Percentiles rank a stretch among this genome's conserved stretches.
Evolutionary conservation across 2,888 invertebrate genomes (phyloP).

Genomic region (Muschampia plurimacula): DNA sequence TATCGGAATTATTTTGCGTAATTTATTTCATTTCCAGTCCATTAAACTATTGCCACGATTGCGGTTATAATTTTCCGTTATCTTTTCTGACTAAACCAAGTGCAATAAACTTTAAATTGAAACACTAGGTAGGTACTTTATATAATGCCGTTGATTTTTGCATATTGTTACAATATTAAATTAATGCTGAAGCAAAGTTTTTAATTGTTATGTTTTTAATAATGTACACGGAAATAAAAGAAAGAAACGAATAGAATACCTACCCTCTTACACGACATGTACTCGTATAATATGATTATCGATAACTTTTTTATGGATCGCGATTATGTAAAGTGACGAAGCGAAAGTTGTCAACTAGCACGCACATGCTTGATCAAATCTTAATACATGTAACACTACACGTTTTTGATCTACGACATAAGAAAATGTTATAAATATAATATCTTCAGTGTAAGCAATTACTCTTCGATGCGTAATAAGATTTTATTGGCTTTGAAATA

Average conservation of each 20-base stretch:
- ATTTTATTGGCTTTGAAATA: background rate
- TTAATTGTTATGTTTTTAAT: too few relatives aligned
- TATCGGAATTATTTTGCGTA: background rate
- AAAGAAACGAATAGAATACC: background rate
- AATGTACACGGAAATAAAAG: background rate
- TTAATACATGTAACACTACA: background rate
- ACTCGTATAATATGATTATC: background rate
- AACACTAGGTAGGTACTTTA: background rate
- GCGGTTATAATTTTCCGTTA: slow-evolving; percentile 13
- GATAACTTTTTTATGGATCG: background rate
- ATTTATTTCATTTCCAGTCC: slow-evolving; percentile 8
- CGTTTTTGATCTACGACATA: background rate
- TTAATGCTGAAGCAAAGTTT: too few relatives aligned
- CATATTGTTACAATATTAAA: too few relatives aligned
- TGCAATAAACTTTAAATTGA: slow-evolving; percentile 4
- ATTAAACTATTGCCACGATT: slow-evolving; percentile 2
- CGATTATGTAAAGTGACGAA: background rate
- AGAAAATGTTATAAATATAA: background rate
- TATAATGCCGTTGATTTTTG: too few relatives aligned
- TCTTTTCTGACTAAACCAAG: background rate
- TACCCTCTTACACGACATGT: background rate
- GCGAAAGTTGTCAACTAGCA: slow-evolving; percentile 4
- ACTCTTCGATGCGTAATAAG: background rate
- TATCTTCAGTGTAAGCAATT: background rate
- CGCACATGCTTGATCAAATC: background rate